Percentiles rank a stretch among this genome's conserved stretches.
phyloP scores from a whole-genome alignment of 2,797 vertebrate species.

The Helicolenus hilgendorfi region DNA sequence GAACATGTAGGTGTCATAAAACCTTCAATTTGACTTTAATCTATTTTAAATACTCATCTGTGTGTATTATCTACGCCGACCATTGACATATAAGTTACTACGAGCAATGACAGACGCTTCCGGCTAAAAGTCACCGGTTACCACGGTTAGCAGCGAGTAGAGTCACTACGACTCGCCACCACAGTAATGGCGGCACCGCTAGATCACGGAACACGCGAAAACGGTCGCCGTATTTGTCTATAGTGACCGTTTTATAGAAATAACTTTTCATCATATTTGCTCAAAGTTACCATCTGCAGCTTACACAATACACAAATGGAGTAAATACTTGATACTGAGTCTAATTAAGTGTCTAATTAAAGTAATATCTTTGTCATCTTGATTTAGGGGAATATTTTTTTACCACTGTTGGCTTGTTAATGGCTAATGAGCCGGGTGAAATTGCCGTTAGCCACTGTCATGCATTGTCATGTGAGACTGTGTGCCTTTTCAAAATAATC shows the following conservation, averaged over 20 bases:
- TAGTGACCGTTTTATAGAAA: neutral
- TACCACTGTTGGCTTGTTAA: constrained; percentile 23
- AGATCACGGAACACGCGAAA: too few species aligned
- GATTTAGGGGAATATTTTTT: constrained; percentile 28
- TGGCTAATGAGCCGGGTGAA: constrained; percentile 56
- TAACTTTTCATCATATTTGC: neutral
- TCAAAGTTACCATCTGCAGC: neutral
- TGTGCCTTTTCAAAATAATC: neutral
- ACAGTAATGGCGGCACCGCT: too few species aligned
- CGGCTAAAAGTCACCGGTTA: too few species aligned
- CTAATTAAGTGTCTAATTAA: neutral
- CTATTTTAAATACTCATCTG: too few species aligned
- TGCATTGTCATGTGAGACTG: constrained; percentile 18
- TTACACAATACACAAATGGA: constrained; percentile 5
- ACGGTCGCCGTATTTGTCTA: too few species aligned
- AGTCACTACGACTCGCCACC: too few species aligned
- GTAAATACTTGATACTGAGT: neutral
- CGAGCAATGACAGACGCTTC: too few species aligned
- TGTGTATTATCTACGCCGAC: too few species aligned
- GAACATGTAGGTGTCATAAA: too few species aligned
- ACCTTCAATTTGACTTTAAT: too few species aligned
- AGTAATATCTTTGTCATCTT: neutral
- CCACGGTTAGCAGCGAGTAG: too few species aligned
- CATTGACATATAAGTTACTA: too few species aligned
- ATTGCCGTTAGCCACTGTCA: constrained; percentile 1